These are phyloP conservation scores for Cephalopachus bancanus DNA, from an alignment of 2,797 vertebrate genomes.

Conservation along the genomic window DNA sequence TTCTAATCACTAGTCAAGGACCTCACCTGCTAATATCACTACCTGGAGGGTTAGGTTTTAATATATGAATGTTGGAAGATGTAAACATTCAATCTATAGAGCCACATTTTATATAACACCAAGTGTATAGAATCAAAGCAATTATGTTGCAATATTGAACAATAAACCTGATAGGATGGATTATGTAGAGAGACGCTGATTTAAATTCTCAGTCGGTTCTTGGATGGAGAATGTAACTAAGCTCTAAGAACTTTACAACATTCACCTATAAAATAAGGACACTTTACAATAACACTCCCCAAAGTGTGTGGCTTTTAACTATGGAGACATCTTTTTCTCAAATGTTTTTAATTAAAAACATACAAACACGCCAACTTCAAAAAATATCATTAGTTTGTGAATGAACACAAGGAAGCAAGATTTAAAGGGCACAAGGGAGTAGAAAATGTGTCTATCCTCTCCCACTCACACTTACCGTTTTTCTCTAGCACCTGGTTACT, in stretches of 20 bases:
- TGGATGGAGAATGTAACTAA: background rate
- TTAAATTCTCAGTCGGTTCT: conserved; percentile 17
- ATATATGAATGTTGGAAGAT: no score
- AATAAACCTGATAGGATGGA: background rate
- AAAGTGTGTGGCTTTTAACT: background rate
- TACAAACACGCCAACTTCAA: background rate
- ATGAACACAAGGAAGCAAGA: background rate
- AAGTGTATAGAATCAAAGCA: background rate
- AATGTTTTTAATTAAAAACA: background rate
- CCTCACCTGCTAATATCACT: background rate
- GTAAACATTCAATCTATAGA: background rate
- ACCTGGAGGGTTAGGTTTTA: background rate
- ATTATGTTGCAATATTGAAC: background rate
- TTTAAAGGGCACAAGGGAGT: background rate
- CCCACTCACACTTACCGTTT: background rate
- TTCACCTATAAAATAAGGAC: background rate
- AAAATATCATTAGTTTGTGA: background rate
- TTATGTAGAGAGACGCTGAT: background rate
- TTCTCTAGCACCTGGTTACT: background rate
- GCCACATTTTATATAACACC: background rate
- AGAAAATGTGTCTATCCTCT: background rate
- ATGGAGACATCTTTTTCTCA: background rate
- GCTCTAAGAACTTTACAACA: background rate
- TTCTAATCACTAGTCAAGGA: background rate
- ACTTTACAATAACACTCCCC: background rate